Percentiles rank a stretch among this genome's conserved stretches.
Evolutionary conservation across 2,113 vertebrate genomes (phyloP).

Genomic region (Podarcis muralis): DNA sequence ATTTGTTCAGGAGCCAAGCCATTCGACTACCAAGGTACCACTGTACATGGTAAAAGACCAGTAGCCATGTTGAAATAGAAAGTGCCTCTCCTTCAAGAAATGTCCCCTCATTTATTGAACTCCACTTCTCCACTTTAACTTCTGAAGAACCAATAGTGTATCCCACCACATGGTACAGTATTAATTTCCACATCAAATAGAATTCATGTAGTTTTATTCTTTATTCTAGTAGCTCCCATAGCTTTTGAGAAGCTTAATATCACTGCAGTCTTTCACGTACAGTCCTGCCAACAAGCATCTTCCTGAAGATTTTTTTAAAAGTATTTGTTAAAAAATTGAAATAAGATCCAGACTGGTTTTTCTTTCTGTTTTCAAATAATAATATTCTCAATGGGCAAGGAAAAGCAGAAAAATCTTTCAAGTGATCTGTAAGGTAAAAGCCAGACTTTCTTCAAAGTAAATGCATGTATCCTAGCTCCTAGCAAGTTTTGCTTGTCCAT

Average conservation of each 20-base stretch:
- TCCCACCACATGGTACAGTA: too few species aligned
- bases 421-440: not conserved
- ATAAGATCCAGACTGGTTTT: not conserved
- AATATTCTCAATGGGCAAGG: not conserved
- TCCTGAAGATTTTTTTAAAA: not conserved
- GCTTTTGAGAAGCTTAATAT: not conserved
- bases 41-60: not conserved
- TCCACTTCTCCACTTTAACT: too few species aligned
- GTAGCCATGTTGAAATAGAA: not conserved
- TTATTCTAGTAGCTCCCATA: not conserved
- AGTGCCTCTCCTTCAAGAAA: not conserved
- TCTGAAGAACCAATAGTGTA: too few species aligned
- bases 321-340: not conserved
- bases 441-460: not conserved
- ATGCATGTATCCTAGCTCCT: not conserved
- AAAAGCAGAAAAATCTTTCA: slow-evolving; percentile 18
- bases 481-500: slow-evolving; percentile 3
- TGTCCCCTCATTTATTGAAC: too few species aligned
- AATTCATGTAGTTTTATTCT: not conserved
- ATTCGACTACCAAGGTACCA: too few species aligned
- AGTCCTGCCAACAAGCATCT: not conserved
- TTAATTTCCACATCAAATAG: not conserved
- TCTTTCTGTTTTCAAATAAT: slow-evolving; percentile 20
- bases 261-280: not conserved
- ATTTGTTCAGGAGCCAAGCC: too few species aligned